Conservation (phyloP, 2,888 invertebrate genomes). For the Deilephila porcellus region DNA sequence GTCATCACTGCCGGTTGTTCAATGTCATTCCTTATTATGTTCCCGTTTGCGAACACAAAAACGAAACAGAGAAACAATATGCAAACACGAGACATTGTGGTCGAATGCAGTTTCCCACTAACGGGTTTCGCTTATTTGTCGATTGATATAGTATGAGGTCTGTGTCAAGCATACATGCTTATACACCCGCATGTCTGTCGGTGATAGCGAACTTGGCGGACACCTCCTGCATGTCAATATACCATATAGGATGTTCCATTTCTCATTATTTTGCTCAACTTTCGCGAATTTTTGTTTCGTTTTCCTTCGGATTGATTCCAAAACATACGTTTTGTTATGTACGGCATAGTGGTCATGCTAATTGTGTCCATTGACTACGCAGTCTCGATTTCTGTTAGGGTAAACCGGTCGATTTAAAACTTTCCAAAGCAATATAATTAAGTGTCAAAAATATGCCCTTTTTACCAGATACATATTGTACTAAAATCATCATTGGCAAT, state of each 20-base stretch:
- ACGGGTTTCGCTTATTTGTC: conserved; percentile 32
- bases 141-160: conserved; percentile 41
- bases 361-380: not conserved
- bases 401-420: not conserved
- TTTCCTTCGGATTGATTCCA: conserved; percentile 8
- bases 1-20: conserved; percentile 41
- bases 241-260: conserved; percentile 21
- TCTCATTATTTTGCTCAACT: not conserved
- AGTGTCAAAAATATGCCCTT: not conserved
- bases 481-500: too few species aligned
- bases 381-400: not conserved
- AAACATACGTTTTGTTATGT: not conserved
- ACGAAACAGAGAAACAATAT: conserved; percentile 27
- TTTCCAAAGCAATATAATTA: not conserved
- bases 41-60: conserved; percentile 49
- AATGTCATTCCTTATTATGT: conserved; percentile 47
- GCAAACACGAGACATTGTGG: conserved; percentile 40
- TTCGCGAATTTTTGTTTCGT: conserved; percentile 5
- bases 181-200: conserved; percentile 22
- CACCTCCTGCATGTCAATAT: conserved; percentile 21
- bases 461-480: too few species aligned
- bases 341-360: not conserved
- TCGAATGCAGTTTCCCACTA: conserved; percentile 39
- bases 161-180: conserved; percentile 24
- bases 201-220: conserved; percentile 14